These are phyloP conservation scores for Zeugodacus cucurbitae DNA, from an alignment of 1,140 invertebrate genomes.

Conservation along the genomic window DNA sequence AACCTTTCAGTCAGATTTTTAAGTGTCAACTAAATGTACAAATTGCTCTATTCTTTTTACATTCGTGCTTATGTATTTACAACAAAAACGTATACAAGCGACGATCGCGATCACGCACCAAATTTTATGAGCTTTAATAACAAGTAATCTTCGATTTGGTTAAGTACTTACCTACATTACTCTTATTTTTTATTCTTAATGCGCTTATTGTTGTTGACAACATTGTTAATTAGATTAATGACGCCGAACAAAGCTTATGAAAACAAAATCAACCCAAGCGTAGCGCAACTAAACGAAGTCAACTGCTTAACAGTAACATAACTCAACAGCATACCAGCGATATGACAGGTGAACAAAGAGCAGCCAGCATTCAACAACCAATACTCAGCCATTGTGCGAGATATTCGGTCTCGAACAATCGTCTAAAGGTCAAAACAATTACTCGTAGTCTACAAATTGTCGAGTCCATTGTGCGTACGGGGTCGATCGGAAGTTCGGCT, in stretches of 20 bases:
- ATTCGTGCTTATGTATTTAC: not conserved
- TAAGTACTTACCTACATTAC: not conserved
- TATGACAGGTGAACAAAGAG: not conserved
- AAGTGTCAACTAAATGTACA: not conserved
- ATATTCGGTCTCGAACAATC: not conserved
- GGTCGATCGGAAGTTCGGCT: not conserved
- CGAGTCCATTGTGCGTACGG: not conserved
- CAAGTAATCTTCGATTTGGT: not conserved
- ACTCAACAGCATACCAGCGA: not conserved
- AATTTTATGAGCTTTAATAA: not conserved
- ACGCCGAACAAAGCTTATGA: not conserved
- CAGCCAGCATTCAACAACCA: not conserved
- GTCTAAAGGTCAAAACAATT: slow-evolving; percentile 8
- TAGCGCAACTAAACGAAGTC: not conserved
- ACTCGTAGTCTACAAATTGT: not conserved
- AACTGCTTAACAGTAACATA: not conserved
- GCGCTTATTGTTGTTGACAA: not conserved
- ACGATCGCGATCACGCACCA: not conserved
- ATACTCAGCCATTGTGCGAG: not conserved
- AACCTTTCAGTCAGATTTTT: not conserved
- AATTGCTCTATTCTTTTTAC: not conserved
- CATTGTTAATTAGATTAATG: not conserved
- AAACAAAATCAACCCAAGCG: slow-evolving; percentile 17
- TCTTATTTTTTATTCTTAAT: not conserved
- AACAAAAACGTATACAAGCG: not conserved